Evolutionary conservation across 2,797 vertebrate species (phyloP).

Genomic region (Adelosebastes latens): DNA sequence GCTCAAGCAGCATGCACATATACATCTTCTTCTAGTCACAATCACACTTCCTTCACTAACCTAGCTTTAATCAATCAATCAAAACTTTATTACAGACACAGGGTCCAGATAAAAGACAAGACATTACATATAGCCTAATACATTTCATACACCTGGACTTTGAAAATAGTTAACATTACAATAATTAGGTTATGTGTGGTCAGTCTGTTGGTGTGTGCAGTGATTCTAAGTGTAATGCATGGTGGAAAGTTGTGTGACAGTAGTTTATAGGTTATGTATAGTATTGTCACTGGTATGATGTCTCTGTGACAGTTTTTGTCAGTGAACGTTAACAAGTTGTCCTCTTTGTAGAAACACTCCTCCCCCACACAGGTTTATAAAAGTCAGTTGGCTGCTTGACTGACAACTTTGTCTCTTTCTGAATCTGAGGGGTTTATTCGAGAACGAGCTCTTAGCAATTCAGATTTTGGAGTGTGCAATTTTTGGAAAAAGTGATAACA

Average conservation of each 20-base stretch:
- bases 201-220: background rate
- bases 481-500: background rate
- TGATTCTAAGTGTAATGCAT: background rate
- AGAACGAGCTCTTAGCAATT: background rate
- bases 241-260: background rate
- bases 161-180: background rate
- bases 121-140: too few relatives aligned
- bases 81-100: too few relatives aligned
- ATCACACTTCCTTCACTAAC: background rate
- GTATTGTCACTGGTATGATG: background rate
- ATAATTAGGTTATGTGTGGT: too few relatives aligned
- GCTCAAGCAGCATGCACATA: background rate
- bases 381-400: background rate
- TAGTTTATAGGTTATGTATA: background rate
- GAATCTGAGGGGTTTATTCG: background rate
- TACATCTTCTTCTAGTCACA: background rate
- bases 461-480: background rate
- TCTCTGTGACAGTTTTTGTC: background rate
- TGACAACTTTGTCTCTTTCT: constrained; percentile 2
- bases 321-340: background rate
- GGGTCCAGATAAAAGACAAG: too few relatives aligned
- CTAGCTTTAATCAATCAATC: too few relatives aligned
- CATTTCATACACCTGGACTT: background rate
- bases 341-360: background rate
- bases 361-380: background rate